Evolutionary conservation across 1,140 invertebrate species (phyloP).

Genomic region (Meloidogyne floridensis): DNA sequence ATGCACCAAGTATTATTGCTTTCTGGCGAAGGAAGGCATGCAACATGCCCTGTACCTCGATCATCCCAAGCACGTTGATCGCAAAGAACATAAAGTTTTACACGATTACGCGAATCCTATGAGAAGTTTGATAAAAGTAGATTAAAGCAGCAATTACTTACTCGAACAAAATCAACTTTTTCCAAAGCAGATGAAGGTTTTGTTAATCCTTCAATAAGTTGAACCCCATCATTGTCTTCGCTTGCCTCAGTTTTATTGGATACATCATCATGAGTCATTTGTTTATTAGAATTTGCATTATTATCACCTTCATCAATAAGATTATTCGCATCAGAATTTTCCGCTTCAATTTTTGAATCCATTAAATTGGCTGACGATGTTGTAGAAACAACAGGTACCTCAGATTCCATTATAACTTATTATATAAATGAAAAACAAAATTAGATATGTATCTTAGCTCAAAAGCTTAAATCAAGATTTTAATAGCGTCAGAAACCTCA

Average conservation of each 20-base stretch:
- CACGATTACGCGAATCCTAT: conserved; percentile 53
- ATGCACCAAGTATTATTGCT: conserved; percentile 45
- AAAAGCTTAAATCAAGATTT: too few relatives aligned
- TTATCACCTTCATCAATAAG: not conserved
- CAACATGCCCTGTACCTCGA: conserved; percentile 63
- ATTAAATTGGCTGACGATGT: not conserved
- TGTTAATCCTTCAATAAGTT: conserved; percentile 8
- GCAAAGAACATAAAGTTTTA: conserved; percentile 63
- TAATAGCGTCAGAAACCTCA: too few relatives aligned
- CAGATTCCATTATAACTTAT: not conserved
- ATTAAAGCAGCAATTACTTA: conserved; percentile 29
- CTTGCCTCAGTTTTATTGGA: not conserved
- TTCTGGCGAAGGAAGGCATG: conserved; percentile 50
- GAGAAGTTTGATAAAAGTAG: not conserved
- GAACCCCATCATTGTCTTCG: not conserved
- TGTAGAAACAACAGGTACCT: not conserved
- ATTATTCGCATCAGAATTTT: not conserved
- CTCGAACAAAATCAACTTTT: conserved; percentile 40
- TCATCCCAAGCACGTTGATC: conserved; percentile 63
- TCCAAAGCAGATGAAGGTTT: conserved; percentile 31
- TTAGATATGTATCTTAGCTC: too few relatives aligned
- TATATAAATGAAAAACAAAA: not conserved
- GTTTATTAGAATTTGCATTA: not conserved
- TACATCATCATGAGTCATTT: not conserved
- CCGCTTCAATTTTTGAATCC: not conserved